Percentiles rank a stretch among this genome's conserved stretches.
phyloP scores from a whole-genome alignment of 2,113 vertebrate species.

The Ceyx cyanopectus region DNA sequence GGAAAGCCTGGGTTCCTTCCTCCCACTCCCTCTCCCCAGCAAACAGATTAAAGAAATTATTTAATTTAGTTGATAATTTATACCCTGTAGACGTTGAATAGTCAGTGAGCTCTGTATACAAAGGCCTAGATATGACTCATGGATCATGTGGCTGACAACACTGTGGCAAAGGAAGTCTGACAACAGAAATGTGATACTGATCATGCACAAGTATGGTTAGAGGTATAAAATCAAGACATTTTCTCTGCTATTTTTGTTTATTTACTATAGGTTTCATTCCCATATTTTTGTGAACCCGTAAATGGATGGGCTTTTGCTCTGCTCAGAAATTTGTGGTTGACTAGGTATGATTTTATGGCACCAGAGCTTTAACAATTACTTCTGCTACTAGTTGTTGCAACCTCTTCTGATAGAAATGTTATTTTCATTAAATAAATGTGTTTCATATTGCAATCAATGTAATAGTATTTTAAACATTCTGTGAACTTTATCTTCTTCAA shows the following conservation, averaged over 20 bases:
- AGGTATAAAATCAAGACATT: neutral
- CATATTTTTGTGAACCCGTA: neutral
- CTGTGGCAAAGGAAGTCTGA: conserved; percentile 18
- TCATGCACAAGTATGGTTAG: conserved; percentile 29
- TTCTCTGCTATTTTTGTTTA: neutral
- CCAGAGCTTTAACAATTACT: neutral
- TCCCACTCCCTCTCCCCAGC: neutral
- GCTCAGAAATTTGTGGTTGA: neutral
- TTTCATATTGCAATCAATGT: neutral
- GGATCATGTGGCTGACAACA: conserved; percentile 43
- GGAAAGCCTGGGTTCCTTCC: neutral
- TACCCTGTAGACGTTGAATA: conserved; percentile 45
- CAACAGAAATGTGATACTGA: conserved; percentile 36
- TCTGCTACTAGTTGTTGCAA: neutral
- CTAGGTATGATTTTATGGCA: neutral
- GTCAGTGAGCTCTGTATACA: conserved; percentile 36
- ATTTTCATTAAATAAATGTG: neutral
- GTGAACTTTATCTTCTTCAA: neutral
- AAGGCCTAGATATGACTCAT: conserved; percentile 55
- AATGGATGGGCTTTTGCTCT: neutral
- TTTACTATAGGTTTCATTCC: neutral
- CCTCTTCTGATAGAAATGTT: neutral
- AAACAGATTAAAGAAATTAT: neutral
- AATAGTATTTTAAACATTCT: neutral
- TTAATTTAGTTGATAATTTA: conserved; percentile 36